phyloP scores from a whole-genome alignment of 2,888 invertebrate genomes.

The Merodon equestris region DNA sequence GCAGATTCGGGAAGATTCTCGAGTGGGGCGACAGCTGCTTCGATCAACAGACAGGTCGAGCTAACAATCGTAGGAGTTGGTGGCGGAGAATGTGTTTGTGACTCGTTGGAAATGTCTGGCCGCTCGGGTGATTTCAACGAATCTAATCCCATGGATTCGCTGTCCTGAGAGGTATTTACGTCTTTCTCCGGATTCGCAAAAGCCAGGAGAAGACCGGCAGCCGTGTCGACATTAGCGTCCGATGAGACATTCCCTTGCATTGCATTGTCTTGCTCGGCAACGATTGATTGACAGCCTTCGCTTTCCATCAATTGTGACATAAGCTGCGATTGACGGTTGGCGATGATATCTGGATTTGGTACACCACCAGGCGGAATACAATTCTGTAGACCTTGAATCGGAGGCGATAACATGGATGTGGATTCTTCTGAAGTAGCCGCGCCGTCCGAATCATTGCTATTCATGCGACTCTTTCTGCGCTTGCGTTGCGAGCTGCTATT shows the following conservation, averaged over 20 bases:
- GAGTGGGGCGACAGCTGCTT: conserved; percentile 90
- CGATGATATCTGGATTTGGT: conserved; percentile 59
- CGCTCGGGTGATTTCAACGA: conserved; percentile 69
- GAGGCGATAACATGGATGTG: conserved; percentile 81
- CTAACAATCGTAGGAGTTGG: conserved; percentile 80
- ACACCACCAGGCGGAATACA: conserved; percentile 63
- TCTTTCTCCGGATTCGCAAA: conserved; percentile 79
- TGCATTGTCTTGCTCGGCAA: conserved; percentile 20
- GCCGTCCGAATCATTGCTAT: conserved; percentile 88
- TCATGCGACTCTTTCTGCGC: conserved; percentile 83
- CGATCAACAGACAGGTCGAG: conserved; percentile 89
- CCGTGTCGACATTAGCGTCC: conserved; percentile 77
- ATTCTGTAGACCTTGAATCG: conserved; percentile 70
- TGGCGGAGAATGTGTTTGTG: conserved; percentile 70
- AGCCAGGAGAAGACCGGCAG: conserved; percentile 82
- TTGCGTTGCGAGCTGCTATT: conserved; percentile 79
- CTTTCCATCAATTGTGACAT: conserved; percentile 63
- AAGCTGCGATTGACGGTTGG: conserved; percentile 70
- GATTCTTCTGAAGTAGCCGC: conserved; percentile 85
- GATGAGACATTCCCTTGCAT: conserved; percentile 9
- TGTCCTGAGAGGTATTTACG: conserved; percentile 37
- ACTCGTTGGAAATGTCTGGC: conserved; percentile 42
- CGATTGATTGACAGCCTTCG: conserved; percentile 26
- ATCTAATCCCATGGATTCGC: conserved; percentile 31
- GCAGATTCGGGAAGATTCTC: conserved; percentile 77